Evolutionary conservation across 2,113 vertebrate species (phyloP).

Genomic region (Felis catus): DNA sequence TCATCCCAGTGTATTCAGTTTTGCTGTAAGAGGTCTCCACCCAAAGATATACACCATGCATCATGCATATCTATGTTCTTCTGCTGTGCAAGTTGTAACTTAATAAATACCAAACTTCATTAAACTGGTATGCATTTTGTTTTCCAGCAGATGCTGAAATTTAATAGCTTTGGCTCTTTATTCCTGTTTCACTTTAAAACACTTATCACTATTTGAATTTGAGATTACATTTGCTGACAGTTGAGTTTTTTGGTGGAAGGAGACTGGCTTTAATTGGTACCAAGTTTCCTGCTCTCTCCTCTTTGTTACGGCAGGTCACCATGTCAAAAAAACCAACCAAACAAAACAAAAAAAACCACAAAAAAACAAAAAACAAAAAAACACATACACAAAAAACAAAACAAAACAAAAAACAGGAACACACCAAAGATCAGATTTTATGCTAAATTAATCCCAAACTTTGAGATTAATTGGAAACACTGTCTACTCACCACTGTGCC

Average conservation of each 20-base stretch:
- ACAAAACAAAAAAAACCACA: not conserved
- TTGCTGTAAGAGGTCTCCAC: not conserved
- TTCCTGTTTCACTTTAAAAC: conserved; percentile 7
- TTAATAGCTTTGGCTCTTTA: conserved; percentile 6
- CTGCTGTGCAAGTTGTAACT: not conserved
- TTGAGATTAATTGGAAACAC: conserved; percentile 7
- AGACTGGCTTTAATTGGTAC: conserved; percentile 53
- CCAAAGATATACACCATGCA: not conserved
- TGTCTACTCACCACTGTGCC: not conserved
- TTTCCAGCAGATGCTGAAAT: conserved; percentile 10
- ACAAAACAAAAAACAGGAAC: not conserved
- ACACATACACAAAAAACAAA: not conserved
- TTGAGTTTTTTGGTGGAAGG: not conserved
- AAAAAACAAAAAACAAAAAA: not conserved
- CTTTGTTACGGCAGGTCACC: conserved; percentile 40
- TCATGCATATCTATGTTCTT: not conserved
- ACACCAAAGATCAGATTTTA: conserved; percentile 34
- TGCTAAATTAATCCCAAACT: conserved; percentile 29
- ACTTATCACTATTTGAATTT: conserved; percentile 21
- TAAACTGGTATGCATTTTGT: not conserved
- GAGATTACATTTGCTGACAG: conserved; percentile 23
- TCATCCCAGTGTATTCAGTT: not conserved
- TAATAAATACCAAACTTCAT: conserved; percentile 24
- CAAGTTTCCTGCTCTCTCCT: conserved; percentile 51
- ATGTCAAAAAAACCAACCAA: not conserved